Base-by-base conservation (phyloP, 2,888 invertebrate species). In the Troglohyphantes excavatus region DNA sequence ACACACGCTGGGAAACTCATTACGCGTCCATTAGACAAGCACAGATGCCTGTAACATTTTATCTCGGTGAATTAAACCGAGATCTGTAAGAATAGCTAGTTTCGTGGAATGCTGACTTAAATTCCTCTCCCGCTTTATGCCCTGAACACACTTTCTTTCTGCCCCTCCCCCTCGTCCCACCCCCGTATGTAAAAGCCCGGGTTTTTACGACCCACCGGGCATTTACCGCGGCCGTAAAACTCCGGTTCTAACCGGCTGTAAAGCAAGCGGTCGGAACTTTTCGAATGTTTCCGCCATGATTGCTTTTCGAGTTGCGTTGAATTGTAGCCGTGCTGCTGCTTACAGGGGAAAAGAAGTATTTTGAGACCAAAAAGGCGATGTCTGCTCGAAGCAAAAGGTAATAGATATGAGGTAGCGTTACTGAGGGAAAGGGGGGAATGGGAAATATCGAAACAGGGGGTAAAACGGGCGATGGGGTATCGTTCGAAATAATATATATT, bases 161-260 rank as follows among this genome's bases (percentile, higher is more conserved):
- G 21, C n/a, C n/a, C n/a, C n/a, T n/a, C n/a, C n/a, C n/a, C n/a
- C n/a, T n/a, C n/a, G n/a, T n/a, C 1, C 81, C 26, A n/a, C n/a
- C n/a, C 26, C 26, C 72, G 65, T 70, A 61, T 82, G 61, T 53
- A 67, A 65, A 79, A 53, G 82, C 61, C 72, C 61, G 65, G 19
- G 46, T 83, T 83, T 83, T 83, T 83, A 83, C 73, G 83, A 83
- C 73, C 83, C 73, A 65, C 26, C 46, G 73, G 83, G 73, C 83
- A 65, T 83, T 73, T 83, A 73, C 73, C 72, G 72, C 13, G 65
- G 83, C 73, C 43, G 73, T 83, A 83, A 83, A 83, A 73, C 73
- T 78, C n/a, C 78, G 59, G 26, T 75, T 61, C 43, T 33, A 26
- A 6, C 46, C 13, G 67, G 46, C 21, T 43, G 67, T 68, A 81